These are phyloP conservation scores for Poecilia wingei DNA, from an alignment of 2,797 vertebrate genomes.

Conservation along the genomic window DNA sequence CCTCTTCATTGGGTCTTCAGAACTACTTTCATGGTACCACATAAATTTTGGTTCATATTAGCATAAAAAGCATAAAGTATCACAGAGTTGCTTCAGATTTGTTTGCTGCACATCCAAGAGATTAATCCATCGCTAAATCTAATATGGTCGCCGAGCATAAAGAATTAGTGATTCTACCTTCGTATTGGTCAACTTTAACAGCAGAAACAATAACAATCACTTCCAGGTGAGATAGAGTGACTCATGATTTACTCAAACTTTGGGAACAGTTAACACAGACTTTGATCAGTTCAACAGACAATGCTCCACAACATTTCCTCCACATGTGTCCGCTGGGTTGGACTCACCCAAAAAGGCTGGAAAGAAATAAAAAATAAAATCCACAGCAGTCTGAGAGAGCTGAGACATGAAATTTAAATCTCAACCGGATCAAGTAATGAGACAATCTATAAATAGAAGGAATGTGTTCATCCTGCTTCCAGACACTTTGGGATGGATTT, in stretches of 20 bases:
- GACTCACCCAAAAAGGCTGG: slow-evolving; percentile 31
- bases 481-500: slow-evolving; percentile 21
- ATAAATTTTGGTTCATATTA: not conserved
- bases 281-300: slow-evolving; percentile 36
- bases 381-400: slow-evolving; percentile 34
- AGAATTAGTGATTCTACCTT: not conserved
- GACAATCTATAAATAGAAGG: slow-evolving; percentile 36
- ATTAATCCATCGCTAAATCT: too few species aligned
- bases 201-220: slow-evolving; percentile 15
- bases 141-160: not conserved
- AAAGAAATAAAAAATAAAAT: slow-evolving; percentile 6
- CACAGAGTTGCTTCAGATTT: not conserved
- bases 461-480: slow-evolving; percentile 12
- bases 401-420: slow-evolving; percentile 32
- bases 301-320: slow-evolving; percentile 18
- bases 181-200: not conserved
- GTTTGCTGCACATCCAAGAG: not conserved
- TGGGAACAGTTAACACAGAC: slow-evolving; percentile 44
- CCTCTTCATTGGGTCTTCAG: too few species aligned
- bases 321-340: slow-evolving; percentile 38
- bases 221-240: slow-evolving; percentile 16
- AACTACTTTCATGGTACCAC: not conserved
- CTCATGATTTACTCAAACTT: slow-evolving; percentile 49
- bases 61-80: not conserved
- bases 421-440: slow-evolving; percentile 39